Evolutionary conservation across 2,113 vertebrate species (phyloP), one percentile per base, ranked within the genome.

Genomic region (Menura novaehollandiae): DNA sequence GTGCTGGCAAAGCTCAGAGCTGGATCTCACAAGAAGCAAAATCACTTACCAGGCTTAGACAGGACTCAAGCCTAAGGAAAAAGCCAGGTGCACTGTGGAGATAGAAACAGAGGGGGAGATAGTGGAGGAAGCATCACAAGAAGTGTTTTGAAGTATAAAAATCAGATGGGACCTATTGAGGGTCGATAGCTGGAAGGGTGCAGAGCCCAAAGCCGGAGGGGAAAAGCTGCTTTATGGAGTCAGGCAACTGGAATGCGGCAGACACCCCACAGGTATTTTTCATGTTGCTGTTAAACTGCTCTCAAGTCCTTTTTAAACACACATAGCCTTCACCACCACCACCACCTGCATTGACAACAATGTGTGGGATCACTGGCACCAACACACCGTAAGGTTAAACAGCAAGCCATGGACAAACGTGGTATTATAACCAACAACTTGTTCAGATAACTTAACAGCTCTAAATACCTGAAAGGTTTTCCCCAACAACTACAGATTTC

Each of bases 401-500:
- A 80, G 71, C 60, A 78, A 77, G 56, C 59, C 69, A 47, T 46
- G 41, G 85, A 81, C 91, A 92, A 67, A n/a, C 7, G 7, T 32
- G 80, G 89, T 93, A 85, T 83, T 80, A 94, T 78, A 87, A 87
- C 19, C 73, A 87, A 35, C 51, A 55, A 6, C 75, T 47, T 49
- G 33, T 68, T 53, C 51, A 91, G 85, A 73, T 90, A 91, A 73
- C 26, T 88, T 67, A 43, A 84, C 74, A 90, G 59, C 87, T 96
- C 88, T 92, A 96, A 96, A 95, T 81, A 72, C 81, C 76, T 3
- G 1, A 35, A 86, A 80, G 80, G 68, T 78, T 44, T 35, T 95
- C 63, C 52, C 53, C 91, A 95, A 95, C 90, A 97, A 77, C 94
- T 95, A 95, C 68, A 97, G 94, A 95, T 92, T 92, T 96, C 83